Conservation (phyloP, 2,113 vertebrate species). For the Vimba vimba region DNA sequence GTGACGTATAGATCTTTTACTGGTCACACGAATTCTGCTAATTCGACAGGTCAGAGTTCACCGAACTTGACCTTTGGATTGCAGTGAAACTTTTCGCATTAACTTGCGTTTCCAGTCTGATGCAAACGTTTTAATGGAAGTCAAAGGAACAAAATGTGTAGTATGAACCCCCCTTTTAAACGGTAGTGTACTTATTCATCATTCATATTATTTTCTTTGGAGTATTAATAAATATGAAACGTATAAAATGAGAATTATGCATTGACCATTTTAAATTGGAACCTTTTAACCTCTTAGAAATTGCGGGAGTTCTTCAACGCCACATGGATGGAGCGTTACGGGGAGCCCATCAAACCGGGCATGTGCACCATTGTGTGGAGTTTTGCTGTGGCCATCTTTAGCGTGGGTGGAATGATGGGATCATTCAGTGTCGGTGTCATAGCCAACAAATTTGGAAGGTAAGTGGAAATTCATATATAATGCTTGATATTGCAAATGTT, state of each 20-base stretch:
- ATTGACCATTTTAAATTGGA: neutral
- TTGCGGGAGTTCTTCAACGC: conserved; percentile 84
- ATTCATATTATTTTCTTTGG: too few species aligned
- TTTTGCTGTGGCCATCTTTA: conserved; percentile 90
- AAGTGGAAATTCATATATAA: neutral
- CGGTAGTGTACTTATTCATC: too few species aligned
- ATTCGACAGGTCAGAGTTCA: too few species aligned
- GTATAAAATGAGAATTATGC: neutral
- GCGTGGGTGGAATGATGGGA: conserved; percentile 93
- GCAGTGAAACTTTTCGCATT: too few species aligned
- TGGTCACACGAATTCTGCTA: too few species aligned
- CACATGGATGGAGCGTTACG: conserved; percentile 76
- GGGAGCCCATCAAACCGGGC: conserved; percentile 40
- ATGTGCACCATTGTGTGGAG: conserved; percentile 88
- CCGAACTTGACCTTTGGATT: too few species aligned
- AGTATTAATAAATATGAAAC: too few species aligned
- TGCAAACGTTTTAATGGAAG: too few species aligned
- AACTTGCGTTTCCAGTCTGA: too few species aligned
- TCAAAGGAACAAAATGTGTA: too few species aligned
- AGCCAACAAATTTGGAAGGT: conserved; percentile 93
- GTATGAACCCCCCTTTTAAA: too few species aligned
- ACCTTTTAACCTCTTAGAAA: conserved; percentile 75
- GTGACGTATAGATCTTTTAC: too few species aligned
- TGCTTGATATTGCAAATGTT: neutral
- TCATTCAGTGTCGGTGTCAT: conserved; percentile 93